Percentiles rank a stretch among this genome's conserved stretches.
Conservation (phyloP, 2,888 invertebrate species). For the Diploptera punctata region DNA sequence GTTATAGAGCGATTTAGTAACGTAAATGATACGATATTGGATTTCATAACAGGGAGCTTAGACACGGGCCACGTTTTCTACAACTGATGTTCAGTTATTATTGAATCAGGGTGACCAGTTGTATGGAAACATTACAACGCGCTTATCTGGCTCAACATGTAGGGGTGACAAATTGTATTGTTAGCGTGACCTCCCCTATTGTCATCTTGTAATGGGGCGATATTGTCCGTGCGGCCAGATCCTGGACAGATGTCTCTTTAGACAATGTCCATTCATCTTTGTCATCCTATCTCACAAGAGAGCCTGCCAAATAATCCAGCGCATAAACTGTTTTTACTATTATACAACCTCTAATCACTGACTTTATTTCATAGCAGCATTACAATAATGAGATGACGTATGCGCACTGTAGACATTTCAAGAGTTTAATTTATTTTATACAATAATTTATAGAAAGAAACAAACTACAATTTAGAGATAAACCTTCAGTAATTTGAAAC, state of each 20-base stretch:
- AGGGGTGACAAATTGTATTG: conserved; percentile 10
- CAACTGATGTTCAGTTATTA: background rate
- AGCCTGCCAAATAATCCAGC: too few species aligned
- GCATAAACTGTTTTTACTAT: too few species aligned
- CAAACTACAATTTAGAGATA: too few species aligned
- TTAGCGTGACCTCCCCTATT: conserved; percentile 4
- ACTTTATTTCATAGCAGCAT: too few species aligned
- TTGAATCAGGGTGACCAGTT: background rate
- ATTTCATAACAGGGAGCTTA: background rate
- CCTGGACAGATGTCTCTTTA: conserved; percentile 12
- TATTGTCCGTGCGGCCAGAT: conserved; percentile 14
- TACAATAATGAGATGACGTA: too few species aligned
- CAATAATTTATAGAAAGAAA: too few species aligned
- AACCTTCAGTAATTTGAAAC: too few species aligned
- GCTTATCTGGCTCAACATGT: background rate
- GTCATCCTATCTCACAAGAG: background rate
- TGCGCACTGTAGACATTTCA: too few species aligned
- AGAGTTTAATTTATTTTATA: too few species aligned
- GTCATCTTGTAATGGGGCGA: conserved; percentile 7
- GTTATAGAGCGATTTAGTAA: too few species aligned
- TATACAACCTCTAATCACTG: too few species aligned
- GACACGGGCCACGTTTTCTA: background rate
- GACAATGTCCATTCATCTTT: background rate
- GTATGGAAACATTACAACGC: background rate
- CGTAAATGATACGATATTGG: too few species aligned